Base-by-base conservation (phyloP, 2,113 vertebrate species). In the Pao palembangensis region DNA sequence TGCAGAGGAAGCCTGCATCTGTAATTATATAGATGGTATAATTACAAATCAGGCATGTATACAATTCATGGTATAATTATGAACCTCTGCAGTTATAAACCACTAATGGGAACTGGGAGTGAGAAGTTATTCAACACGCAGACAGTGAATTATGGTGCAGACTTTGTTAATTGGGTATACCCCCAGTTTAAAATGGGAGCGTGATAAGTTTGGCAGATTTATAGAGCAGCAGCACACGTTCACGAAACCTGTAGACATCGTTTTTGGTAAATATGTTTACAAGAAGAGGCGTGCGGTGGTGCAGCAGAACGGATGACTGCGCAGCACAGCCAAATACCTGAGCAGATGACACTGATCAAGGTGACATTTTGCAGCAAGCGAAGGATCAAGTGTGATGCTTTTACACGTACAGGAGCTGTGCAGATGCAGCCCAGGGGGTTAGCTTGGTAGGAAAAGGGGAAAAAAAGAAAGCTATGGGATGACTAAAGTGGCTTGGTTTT, bases 51-150 rank as follows among this genome's bases (percentile, higher is more conserved):
- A 88, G 75, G 83, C 83, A 61, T 76, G 19, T 85, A 84, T 83
- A 85, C 80, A 85, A 79, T 83, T 86, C 81, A 71, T 74, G 79
- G 74, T 82, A 83, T 89, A 87, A 89, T 89, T 87, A 87, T 82
- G 84, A 85, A 84, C 74, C 77, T 82, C 72, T 85, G 73, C 80
- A 76, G 59, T 73, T 55, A 76, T 83, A 82, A 78, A 76, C 84
- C 85, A 79, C 83, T 87, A 87, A 86, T 88, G 82, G 73, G 80
- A 83, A 84, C 79, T 87, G 75, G 74, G 69, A 84, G 78, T 73
- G 69, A 79, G 71, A 78, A 80, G 85, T 79, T 87, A 72, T 76
- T 84, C 76, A 73, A 78, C 78, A 82, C 57, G 71, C 87, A 87
- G 85, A 87, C 85, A 70, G 84, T 81, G 85, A 87, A 86, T 87